Base-by-base conservation (phyloP, 2,797 vertebrate genomes). In the Coracias cyanogaster region DNA sequence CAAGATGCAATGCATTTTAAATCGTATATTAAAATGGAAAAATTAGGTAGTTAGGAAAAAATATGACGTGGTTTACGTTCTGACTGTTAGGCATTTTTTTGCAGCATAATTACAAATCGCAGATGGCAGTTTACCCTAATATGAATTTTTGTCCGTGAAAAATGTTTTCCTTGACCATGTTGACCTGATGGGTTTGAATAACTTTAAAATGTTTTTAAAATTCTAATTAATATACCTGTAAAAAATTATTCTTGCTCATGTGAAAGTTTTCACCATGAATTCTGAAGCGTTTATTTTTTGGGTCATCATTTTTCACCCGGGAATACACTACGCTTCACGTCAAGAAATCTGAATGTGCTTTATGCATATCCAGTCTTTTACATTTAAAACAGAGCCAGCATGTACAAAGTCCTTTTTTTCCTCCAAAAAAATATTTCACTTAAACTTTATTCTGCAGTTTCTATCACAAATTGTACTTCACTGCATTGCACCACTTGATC, bases 41-140 rank as follows among this genome's bases (percentile, higher is more conserved):
- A 93, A 86, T 69, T 82, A 84, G 43, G 22, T 77, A 89, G 80
- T 92, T 93, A 80, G 55, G 70, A 80, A 90, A 92, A 91, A 82
- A 72, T 55, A 60, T 11, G 20, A 37, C 55, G 51, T 76, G 54
- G 51, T 60, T 37, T 37, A 37, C 37, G 37, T 37, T 37, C 37
- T 37, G 37, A 37, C 37, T 37, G 37, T 37, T 37, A 37, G 37
- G 37, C 37, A 20, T 37, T 48, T 81, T 70, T 18, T 84, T 72
- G n/a, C 15, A 26, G n/a, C 17, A 29, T 55, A 46, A 83, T 37
- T 81, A 73, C 79, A 93, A 88, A 39, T 67, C 82, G 41, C 20
- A 70, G 10, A 31, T 70, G 46, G 16, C 15, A n/a, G 9, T 29
- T 94, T 79, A 55, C 12, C 48, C 17, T 48, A 35, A 41, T 20